phyloP scores from a whole-genome alignment of 2,113 vertebrate genomes.

The Pluvialis apricaria region DNA sequence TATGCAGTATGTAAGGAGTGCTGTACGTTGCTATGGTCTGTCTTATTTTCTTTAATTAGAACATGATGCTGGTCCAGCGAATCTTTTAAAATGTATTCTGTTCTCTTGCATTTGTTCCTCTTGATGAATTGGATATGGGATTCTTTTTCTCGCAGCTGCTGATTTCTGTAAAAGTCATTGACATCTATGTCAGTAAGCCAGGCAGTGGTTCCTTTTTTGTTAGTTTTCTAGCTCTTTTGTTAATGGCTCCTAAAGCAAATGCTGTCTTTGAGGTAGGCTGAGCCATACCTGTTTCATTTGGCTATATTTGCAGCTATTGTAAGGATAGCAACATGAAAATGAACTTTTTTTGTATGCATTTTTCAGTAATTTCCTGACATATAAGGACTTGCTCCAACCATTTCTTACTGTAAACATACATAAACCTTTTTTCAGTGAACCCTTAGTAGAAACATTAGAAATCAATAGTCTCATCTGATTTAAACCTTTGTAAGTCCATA shows the following conservation, averaged over 20 bases:
- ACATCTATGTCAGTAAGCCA: not conserved
- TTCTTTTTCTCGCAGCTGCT: not conserved
- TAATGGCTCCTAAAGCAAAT: not conserved
- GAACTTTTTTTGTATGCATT: not conserved
- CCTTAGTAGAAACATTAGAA: not conserved
- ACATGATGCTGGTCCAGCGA: fast-evolving
- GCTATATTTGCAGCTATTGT: not conserved
- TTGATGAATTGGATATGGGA: not conserved
- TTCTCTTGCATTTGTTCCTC: not conserved
- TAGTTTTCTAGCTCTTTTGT: not conserved
- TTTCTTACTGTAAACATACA: not conserved
- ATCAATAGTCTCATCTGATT: not conserved
- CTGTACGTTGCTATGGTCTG: not conserved
- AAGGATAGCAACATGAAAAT: not conserved
- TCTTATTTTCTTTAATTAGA: constrained; percentile 31
- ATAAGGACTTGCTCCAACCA: not conserved
- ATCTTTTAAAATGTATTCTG: not conserved
- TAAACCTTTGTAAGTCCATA: not conserved
- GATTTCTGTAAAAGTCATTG: not conserved
- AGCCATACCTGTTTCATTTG: not conserved
- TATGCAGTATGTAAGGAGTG: not conserved
- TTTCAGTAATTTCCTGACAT: not conserved
- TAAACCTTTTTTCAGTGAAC: not conserved
- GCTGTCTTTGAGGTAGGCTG: not conserved
- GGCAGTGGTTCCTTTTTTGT: not conserved